These are phyloP conservation scores for Cerastoderma edule DNA, from an alignment of 2,888 invertebrate species.

Conservation along the genomic window DNA sequence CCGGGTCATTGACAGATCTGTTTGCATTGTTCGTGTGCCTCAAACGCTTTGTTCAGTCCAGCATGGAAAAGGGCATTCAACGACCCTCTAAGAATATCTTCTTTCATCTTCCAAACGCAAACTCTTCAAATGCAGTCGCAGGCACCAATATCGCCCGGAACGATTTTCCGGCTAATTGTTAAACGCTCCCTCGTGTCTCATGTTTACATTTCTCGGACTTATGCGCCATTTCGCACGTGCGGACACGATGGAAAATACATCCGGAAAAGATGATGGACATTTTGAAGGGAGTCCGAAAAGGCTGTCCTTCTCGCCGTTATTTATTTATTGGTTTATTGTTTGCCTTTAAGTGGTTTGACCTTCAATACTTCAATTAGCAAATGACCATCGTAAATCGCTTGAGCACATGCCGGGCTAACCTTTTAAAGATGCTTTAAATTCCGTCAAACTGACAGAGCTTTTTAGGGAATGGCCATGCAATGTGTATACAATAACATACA, in stretches of 20 bases:
- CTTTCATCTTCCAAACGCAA: constrained; percentile 18
- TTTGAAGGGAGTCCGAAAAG: constrained; percentile 9
- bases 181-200: constrained; percentile 48
- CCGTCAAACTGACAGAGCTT: no score
- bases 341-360: constrained; percentile 31
- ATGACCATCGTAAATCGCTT: constrained; percentile 26
- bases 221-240: constrained; percentile 53
- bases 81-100: background rate
- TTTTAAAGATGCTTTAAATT: constrained; percentile 27
- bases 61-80: constrained; percentile 14
- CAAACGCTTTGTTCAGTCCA: constrained; percentile 22
- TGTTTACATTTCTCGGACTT: constrained; percentile 56
- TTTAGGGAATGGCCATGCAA: no score
- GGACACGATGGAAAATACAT: constrained; percentile 52
- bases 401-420: constrained; percentile 26
- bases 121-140: background rate
- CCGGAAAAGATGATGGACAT: constrained; percentile 22
- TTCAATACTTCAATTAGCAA: constrained; percentile 29
- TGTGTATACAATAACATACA: no score
- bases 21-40: background rate
- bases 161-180: constrained; percentile 31
- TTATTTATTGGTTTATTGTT: constrained; percentile 28
- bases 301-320: constrained; percentile 19
- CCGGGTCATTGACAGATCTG: background rate
- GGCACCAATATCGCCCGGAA: background rate